These are phyloP conservation scores for Cephus cinctus DNA, from an alignment of 1,140 invertebrate species.

Conservation along the genomic window DNA sequence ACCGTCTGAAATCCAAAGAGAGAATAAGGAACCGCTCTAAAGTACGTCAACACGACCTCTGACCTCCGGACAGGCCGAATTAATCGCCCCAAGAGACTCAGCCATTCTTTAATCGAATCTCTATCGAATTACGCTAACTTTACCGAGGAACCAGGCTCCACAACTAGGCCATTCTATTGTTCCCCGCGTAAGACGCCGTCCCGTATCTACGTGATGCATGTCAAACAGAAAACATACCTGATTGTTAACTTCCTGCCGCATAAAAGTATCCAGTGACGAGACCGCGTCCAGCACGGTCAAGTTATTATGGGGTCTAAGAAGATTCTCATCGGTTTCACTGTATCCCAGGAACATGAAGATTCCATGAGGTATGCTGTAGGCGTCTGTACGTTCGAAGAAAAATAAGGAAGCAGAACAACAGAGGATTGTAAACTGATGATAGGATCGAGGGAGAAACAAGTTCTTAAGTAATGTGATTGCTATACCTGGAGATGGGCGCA, in stretches of 20 bases:
- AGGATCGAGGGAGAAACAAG: too few species aligned
- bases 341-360: slow-evolving; percentile 86
- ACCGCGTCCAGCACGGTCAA: slow-evolving; percentile 79
- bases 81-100: too few species aligned
- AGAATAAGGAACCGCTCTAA: too few species aligned
- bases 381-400: slow-evolving; percentile 58
- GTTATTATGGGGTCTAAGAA: slow-evolving; percentile 75
- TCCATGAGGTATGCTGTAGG: slow-evolving; percentile 76
- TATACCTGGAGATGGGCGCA: slow-evolving; percentile 79
- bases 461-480: slow-evolving; percentile 14
- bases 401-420: slow-evolving; percentile 34
- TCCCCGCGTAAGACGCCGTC: too few species aligned
- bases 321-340: slow-evolving; percentile 81
- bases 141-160: too few species aligned
- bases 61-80: too few species aligned
- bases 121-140: too few species aligned
- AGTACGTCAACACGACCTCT: too few species aligned
- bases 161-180: too few species aligned
- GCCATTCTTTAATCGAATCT: too few species aligned
- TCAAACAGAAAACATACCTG: slow-evolving; percentile 65
- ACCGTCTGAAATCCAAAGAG: slow-evolving; percentile 68
- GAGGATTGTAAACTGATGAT: slow-evolving; percentile 10
- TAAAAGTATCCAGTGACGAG: slow-evolving; percentile 73
- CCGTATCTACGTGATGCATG: too few species aligned
- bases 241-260: slow-evolving; percentile 69